phyloP scores from a whole-genome alignment of 2,888 invertebrate genomes.

The Cylindroiulus punctatus region DNA sequence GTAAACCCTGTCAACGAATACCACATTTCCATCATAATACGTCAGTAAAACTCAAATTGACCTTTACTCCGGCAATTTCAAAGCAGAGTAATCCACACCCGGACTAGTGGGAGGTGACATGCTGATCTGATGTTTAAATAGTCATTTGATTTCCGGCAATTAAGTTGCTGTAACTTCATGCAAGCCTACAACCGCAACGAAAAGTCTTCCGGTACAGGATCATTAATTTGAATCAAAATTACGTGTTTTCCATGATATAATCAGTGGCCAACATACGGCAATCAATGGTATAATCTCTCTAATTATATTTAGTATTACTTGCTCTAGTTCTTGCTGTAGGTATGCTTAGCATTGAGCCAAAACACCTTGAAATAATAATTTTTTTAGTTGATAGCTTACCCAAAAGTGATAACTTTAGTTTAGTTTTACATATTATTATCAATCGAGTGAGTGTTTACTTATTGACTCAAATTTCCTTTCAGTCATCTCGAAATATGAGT shows the following conservation, averaged over 20 bases:
- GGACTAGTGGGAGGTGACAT: too few species aligned
- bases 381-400: not conserved
- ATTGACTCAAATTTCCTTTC: not conserved
- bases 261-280: too few species aligned
- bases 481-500: conserved; percentile 44
- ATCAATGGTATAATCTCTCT: too few species aligned
- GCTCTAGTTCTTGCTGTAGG: too few species aligned
- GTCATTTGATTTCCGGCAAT: too few species aligned
- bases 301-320: too few species aligned
- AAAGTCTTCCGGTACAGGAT: not conserved
- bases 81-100: not conserved
- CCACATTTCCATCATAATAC: not conserved
- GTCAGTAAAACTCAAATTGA: not conserved
- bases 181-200: too few species aligned
- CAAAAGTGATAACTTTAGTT: not conserved
- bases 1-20: not conserved
- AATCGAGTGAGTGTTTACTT: not conserved
- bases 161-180: too few species aligned
- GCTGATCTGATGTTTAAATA: too few species aligned
- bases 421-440: not conserved
- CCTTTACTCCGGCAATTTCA: not conserved
- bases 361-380: not conserved
- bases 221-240: not conserved
- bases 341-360: not conserved
- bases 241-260: not conserved